Conservation (phyloP, 2,797 vertebrate species). For the Aphelocoma californica region DNA sequence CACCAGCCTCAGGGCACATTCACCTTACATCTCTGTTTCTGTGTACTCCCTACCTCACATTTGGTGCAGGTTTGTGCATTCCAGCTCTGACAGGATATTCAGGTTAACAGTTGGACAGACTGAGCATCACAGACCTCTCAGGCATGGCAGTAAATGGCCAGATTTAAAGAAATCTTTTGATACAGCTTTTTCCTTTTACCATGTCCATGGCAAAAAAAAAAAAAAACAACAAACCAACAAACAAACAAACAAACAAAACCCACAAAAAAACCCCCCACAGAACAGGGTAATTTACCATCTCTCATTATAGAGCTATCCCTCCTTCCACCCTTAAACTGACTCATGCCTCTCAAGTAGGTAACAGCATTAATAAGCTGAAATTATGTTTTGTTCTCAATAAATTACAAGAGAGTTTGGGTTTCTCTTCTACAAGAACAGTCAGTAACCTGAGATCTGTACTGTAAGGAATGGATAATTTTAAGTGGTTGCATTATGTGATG, state of each 20-base stretch:
- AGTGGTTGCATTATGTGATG: neutral
- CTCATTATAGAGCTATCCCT: neutral
- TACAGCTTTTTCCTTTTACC: neutral
- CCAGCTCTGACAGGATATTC: neutral
- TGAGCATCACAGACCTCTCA: neutral
- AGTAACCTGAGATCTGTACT: neutral
- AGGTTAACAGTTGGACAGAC: neutral
- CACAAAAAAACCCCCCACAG: neutral
- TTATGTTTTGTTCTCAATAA: neutral
- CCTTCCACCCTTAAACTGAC: neutral
- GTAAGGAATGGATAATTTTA: neutral
- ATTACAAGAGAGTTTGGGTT: neutral
- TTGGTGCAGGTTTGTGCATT: neutral
- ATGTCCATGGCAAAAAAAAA: neutral
- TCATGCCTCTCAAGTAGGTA: neutral
- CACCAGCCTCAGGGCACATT: neutral
- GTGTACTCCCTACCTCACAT: neutral
- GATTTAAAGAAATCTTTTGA: neutral
- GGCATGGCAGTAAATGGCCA: neutral
- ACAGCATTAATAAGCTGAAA: neutral
- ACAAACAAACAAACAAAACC: no score
- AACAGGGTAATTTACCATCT: neutral
- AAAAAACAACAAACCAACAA: no score
- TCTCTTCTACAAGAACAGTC: neutral
- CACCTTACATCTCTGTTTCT: neutral